Conservation (phyloP, 2,888 invertebrate species). For the Fragum whitleyi region DNA sequence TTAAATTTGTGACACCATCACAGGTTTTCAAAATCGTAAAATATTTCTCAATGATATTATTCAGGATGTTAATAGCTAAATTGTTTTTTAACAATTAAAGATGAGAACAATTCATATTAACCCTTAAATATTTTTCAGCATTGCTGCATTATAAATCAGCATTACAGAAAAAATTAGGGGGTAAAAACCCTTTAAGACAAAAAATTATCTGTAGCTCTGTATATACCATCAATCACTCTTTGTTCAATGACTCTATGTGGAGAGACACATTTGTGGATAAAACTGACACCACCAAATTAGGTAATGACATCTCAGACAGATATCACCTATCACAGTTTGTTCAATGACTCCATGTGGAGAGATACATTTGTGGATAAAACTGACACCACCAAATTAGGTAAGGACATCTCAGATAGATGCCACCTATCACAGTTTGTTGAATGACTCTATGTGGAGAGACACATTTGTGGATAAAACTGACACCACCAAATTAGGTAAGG, state of each 20-base stretch:
- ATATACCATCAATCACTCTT: slow-evolving; percentile 89
- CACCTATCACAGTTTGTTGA: slow-evolving; percentile 90
- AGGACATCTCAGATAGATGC: slow-evolving; percentile 85
- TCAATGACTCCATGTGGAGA: slow-evolving; percentile 91
- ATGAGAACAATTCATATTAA: too few relatives aligned
- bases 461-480: slow-evolving; percentile 86
- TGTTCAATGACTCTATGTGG: slow-evolving; percentile 92
- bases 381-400: slow-evolving; percentile 82
- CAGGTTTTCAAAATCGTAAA: too few relatives aligned
- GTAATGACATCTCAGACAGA: too few relatives aligned
- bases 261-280: slow-evolving; percentile 88
- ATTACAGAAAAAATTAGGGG: too few relatives aligned
- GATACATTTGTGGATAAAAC: slow-evolving; percentile 87
- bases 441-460: slow-evolving; percentile 91
- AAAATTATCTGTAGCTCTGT: too few relatives aligned
- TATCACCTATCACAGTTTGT: slow-evolving; percentile 90
- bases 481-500: slow-evolving; percentile 79
- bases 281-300: slow-evolving; percentile 81
- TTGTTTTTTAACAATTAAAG: too few relatives aligned
- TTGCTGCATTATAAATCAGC: too few relatives aligned
- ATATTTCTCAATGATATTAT: too few relatives aligned
- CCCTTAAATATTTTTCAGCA: too few relatives aligned
- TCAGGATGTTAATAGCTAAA: too few relatives aligned
- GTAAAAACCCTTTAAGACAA: too few relatives aligned
- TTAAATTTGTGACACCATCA: too few relatives aligned